These are phyloP conservation scores for Microvelia longipes DNA, from an alignment of 1,140 invertebrate genomes.

Conservation along the genomic window DNA sequence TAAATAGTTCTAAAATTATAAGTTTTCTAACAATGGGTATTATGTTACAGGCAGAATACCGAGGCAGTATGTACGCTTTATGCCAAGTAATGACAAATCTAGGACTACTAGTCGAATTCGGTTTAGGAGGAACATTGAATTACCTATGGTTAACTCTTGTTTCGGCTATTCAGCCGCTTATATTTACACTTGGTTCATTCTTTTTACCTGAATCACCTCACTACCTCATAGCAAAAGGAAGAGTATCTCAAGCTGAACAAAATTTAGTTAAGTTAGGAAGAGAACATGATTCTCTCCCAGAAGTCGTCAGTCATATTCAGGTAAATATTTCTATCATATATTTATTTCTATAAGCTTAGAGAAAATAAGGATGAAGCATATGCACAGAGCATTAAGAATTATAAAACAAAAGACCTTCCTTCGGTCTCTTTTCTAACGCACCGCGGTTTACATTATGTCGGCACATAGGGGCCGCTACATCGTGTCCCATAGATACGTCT, in stretches of 20 bases:
- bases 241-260: conserved; percentile 39
- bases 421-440: too few relatives aligned
- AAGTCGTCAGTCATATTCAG: conserved; percentile 4
- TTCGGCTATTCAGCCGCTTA: conserved; percentile 39
- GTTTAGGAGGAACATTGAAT: conserved; percentile 50
- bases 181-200: conserved; percentile 45
- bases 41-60: conserved; percentile 1
- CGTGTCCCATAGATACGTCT: too few relatives aligned
- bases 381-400: too few relatives aligned
- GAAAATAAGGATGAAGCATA: too few relatives aligned
- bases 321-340: too few relatives aligned
- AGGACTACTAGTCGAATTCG: conserved; percentile 60
- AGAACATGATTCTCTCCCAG: background rate
- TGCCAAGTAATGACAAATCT: conserved; percentile 5
- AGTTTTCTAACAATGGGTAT: too few relatives aligned
- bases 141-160: conserved; percentile 49
- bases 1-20: too few relatives aligned
- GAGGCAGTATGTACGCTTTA: conserved; percentile 3
- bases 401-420: too few relatives aligned
- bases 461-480: too few relatives aligned
- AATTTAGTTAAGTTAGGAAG: conserved; percentile 31
- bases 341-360: too few relatives aligned
- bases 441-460: too few relatives aligned
- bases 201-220: conserved; percentile 68
- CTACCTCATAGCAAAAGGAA: conserved; percentile 43